phyloP scores from a whole-genome alignment of 2,888 invertebrate species.

The Unio pictorum region DNA sequence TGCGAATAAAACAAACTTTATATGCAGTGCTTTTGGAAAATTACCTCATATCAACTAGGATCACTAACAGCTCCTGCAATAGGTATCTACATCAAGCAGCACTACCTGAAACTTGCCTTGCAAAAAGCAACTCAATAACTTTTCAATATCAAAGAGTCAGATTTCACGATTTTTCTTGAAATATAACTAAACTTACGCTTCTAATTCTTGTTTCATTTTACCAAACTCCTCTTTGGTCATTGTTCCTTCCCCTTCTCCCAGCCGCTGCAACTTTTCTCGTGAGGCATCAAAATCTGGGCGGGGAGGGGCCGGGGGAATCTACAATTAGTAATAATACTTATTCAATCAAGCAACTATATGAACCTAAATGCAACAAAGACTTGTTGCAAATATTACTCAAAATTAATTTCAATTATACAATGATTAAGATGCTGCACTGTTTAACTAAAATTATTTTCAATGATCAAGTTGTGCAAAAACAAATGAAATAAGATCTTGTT shows the following conservation, averaged over 20 bases:
- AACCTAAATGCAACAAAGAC: too few species aligned
- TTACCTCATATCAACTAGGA: not conserved
- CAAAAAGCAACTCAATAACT: not conserved
- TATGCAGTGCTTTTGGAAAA: too few species aligned
- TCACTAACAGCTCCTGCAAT: not conserved
- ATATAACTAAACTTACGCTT: conserved; percentile 84
- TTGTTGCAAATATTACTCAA: too few species aligned
- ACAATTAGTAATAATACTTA: not conserved
- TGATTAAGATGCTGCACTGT: too few species aligned
- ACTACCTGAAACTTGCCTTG: too few species aligned
- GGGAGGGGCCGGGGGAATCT: conserved; percentile 78
- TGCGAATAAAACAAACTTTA: too few species aligned
- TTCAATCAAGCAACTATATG: too few species aligned
- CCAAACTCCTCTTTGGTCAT: conserved; percentile 99
- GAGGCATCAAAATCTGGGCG: conserved; percentile 99
- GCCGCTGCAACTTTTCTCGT: conserved; percentile 94
- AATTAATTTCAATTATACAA: too few species aligned
- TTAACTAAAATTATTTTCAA: too few species aligned
- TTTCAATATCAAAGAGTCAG: not conserved
- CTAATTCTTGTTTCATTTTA: conserved; percentile 99
- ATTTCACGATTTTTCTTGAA: not conserved
- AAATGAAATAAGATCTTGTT: too few species aligned
- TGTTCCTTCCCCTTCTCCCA: conserved; percentile 98
- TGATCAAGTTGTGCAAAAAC: too few species aligned
- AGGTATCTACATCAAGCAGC: not conserved